A percentile compares a stretch with the other conserved stretches of the same genome.
These are phyloP conservation scores for Notarius lentiginosus DNA, from an alignment of 2,113 vertebrate genomes.

Conservation along the genomic window DNA sequence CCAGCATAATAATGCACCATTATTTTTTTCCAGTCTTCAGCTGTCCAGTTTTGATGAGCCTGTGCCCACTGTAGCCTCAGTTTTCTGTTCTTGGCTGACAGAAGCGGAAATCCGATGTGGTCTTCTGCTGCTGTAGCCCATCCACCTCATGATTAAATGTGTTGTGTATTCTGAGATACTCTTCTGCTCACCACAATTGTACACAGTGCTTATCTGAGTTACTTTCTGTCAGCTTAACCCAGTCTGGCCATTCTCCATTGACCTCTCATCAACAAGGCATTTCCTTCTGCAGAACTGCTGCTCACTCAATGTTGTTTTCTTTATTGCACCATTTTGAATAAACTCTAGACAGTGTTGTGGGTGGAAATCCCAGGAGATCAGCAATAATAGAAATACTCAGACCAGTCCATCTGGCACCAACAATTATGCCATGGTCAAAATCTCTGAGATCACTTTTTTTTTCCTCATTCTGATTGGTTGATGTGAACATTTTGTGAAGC, in stretches of 20 bases:
- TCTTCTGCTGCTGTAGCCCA: not conserved
- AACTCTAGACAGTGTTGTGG: not conserved
- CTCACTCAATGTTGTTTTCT: not conserved
- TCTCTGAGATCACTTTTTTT: not conserved
- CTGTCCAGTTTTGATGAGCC: too few relatives aligned
- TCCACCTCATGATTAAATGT: not conserved
- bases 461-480: not conserved
- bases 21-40: too few relatives aligned
- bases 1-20: too few relatives aligned
- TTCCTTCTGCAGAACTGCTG: not conserved
- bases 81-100: too few relatives aligned
- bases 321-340: not conserved
- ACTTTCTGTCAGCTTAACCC: not conserved
- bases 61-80: too few relatives aligned
- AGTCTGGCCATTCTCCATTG: not conserved
- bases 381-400: not conserved
- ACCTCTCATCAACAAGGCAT: not conserved
- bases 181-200: not conserved
- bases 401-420: not conserved
- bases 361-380: not conserved
- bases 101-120: too few relatives aligned
- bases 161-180: not conserved
- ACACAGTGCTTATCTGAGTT: not conserved
- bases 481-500: not conserved
- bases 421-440: not conserved